Base-by-base conservation (phyloP, 2,113 vertebrate species). In the Phocoena phocoena region DNA sequence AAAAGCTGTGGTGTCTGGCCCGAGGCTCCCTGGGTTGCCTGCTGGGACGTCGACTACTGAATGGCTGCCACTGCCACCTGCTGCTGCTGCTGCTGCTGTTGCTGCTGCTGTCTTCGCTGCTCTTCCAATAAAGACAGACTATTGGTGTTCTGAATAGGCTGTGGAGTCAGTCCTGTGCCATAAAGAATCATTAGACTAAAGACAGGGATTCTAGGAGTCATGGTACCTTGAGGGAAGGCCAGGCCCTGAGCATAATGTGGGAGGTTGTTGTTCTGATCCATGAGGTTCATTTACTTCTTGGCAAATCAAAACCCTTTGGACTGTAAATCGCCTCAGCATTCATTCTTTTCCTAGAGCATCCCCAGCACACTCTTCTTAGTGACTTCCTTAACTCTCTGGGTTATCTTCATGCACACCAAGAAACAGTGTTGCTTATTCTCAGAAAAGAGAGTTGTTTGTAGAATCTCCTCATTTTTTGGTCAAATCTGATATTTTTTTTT, bases 131-230 rank as follows among this genome's bases (percentile, higher is more conserved):
- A 98, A 44, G 99, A 99, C 74, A 99, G 97, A 63, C 99, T 99
- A 97, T 99, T 99, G 97, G 99, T 99, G 98, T 98, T 99, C 97
- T 99, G 99, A 80, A 99, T 99, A 38, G 99, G 99, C 97, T 99
- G 99, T 0, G 99, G 99, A 0, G 99, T 99, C 93, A 99, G 99
- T 68, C 99, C 99, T 5, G 99, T 99, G 97, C 99, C 99, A 23
- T 99, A 99, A 0, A 99, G 99, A 99, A 99, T 99, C 99, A 99
- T 99, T 0, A 99, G 99, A 98, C 99, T 99, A 94, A 99, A 99
- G 60, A 99, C 99, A 0, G 99, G 99, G 81, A 99, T 98, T 63
- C 99, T 99, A 63, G 99, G 99, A 41, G 99, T 99, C 99, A 99
- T 99, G 83, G 99, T 99, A 62, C 99, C 98, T 99, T 99, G 99